A percentile compares a stretch with the other conserved stretches of the same genome.
Conservation (phyloP, 2,888 invertebrate species). For the Arctia plantaginis region DNA sequence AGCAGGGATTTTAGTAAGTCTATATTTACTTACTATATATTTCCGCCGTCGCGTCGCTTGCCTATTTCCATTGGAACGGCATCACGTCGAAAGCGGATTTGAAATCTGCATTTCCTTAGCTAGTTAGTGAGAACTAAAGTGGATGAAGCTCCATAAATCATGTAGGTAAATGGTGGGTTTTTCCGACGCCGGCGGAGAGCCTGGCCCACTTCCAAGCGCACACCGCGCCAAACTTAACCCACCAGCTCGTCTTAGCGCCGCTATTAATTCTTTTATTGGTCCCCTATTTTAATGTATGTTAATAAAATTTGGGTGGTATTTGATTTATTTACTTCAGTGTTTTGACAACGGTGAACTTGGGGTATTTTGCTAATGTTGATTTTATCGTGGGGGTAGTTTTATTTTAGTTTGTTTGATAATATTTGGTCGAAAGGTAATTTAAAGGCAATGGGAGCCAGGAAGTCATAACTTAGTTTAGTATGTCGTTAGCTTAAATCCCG, state of each 20-base stretch:
- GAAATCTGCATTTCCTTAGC: slow-evolving; percentile 52
- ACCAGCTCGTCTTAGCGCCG: not conserved
- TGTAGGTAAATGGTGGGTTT: slow-evolving; percentile 49
- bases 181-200: slow-evolving; percentile 20
- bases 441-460: no score
- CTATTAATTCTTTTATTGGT: not conserved
- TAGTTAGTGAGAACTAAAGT: slow-evolving; percentile 50
- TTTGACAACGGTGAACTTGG: not conserved
- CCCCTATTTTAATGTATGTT: not conserved
- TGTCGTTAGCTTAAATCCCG: no score
- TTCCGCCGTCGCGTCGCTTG: not conserved
- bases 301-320: not conserved
- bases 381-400: not conserved
- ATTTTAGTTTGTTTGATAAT: not conserved
- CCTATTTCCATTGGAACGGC: slow-evolving; percentile 41
- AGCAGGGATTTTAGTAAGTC: not conserved
- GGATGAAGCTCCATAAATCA: slow-evolving; percentile 54
- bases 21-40: no score
- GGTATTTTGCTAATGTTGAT: not conserved
- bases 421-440: not conserved
- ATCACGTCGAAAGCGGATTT: slow-evolving; percentile 35
- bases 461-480: no score
- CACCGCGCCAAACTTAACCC: slow-evolving; percentile 12
- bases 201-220: slow-evolving; percentile 46
- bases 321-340: not conserved